Evolutionary conservation across 1,140 invertebrate genomes (phyloP).

Genomic region (Tetragnatha versicolor): DNA sequence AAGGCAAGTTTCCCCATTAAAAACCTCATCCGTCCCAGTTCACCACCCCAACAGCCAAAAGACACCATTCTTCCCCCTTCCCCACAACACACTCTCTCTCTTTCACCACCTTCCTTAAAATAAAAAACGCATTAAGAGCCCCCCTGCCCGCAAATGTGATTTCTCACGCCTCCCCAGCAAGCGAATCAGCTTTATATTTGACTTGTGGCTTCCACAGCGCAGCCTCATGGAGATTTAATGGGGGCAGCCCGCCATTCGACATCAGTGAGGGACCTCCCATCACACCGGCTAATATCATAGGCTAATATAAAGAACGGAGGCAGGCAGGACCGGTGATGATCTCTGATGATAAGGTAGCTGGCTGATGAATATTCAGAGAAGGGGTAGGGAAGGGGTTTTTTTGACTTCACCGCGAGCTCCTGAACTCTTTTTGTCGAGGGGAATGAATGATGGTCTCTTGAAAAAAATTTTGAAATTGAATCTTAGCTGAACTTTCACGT

Average conservation of each 20-base stretch:
- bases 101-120: too few relatives aligned
- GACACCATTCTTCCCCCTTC: too few relatives aligned
- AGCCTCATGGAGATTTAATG: constrained; percentile 32
- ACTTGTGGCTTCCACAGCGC: constrained; percentile 25
- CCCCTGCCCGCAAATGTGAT: neutral
- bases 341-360: constrained; percentile 20
- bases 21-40: too few relatives aligned
- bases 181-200: constrained; percentile 31
- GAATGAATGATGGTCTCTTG: too few relatives aligned
- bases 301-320: neutral
- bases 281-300: neutral
- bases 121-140: too few relatives aligned
- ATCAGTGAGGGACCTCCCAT: neutral
- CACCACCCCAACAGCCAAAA: too few relatives aligned
- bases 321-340: neutral
- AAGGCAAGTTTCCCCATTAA: too few relatives aligned
- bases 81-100: too few relatives aligned
- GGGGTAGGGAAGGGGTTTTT: neutral
- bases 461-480: too few relatives aligned
- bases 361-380: constrained; percentile 1
- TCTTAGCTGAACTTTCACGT: too few relatives aligned
- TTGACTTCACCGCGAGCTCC: neutral
- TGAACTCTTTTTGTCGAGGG: too few relatives aligned
- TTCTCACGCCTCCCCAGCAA: constrained; percentile 27
- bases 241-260: neutral